These are phyloP conservation scores for Sabellastarte sp. DNA, from an alignment of 2,888 invertebrate species.

Conservation along the genomic window DNA sequence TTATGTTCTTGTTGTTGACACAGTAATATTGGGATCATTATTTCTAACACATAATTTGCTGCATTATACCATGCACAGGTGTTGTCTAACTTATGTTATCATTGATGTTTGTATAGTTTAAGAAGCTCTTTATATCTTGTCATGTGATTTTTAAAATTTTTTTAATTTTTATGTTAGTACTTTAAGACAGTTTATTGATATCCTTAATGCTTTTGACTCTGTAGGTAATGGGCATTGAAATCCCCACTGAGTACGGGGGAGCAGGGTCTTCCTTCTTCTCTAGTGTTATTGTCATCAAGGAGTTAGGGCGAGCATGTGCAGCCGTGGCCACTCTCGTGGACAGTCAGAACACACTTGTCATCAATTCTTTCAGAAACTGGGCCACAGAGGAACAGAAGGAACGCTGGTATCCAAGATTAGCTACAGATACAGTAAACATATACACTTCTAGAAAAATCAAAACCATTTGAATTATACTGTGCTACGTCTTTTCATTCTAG, in stretches of 20 bases:
- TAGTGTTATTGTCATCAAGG: constrained; percentile 86
- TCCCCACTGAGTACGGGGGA: constrained; percentile 83
- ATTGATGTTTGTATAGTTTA: not conserved
- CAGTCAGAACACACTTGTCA: constrained; percentile 92
- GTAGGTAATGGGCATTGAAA: constrained; percentile 85
- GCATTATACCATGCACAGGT: too few relatives aligned
- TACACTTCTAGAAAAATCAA: too few relatives aligned
- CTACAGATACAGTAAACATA: constrained; percentile 81
- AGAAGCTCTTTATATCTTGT: not conserved
- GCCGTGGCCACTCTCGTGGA: constrained; percentile 87
- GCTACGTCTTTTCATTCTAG: too few relatives aligned
- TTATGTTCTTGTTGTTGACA: too few relatives aligned
- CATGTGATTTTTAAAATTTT: not conserved
- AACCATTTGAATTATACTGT: too few relatives aligned
- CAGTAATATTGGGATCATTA: too few relatives aligned
- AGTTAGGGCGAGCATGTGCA: constrained; percentile 83
- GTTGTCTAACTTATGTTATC: too few relatives aligned
- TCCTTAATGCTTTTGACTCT: too few relatives aligned
- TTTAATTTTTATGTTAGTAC: too few relatives aligned
- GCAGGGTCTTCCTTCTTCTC: constrained; percentile 87
- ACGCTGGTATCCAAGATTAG: constrained; percentile 82
- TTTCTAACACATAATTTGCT: too few relatives aligned
- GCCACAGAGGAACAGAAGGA: constrained; percentile 86
- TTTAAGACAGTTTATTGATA: too few relatives aligned
- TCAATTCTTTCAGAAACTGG: constrained; percentile 78